These are phyloP conservation scores for Ia io DNA, from an alignment of 2,113 vertebrate species.

Conservation along the genomic window DNA sequence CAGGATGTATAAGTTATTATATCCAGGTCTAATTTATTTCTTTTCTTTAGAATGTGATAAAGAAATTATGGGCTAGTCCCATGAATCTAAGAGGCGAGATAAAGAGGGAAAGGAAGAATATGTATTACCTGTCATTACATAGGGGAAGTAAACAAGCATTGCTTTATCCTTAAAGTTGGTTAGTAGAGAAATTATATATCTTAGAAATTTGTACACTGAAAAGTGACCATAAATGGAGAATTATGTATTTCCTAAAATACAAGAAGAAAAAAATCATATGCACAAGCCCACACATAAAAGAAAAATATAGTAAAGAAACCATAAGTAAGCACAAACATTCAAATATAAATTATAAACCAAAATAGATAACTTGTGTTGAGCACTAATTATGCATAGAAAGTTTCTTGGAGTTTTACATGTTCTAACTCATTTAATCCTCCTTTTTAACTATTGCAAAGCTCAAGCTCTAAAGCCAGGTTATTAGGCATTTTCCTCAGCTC, in stretches of 20 bases:
- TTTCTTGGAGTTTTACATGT: neutral
- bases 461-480: neutral
- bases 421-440: neutral
- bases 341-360: neutral
- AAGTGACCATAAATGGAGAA: neutral
- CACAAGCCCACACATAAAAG: neutral
- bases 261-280: neutral
- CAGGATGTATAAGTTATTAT: neutral
- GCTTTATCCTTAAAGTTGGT: neutral
- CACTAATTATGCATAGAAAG: neutral
- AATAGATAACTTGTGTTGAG: neutral
- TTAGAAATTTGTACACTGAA: neutral
- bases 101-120: neutral
- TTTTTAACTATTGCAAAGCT: neutral
- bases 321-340: neutral
- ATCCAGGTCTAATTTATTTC: neutral
- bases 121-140: neutral
- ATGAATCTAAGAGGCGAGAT: neutral
- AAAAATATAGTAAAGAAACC: neutral
- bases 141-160: neutral
- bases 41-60: neutral
- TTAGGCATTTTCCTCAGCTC: neutral
- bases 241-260: neutral
- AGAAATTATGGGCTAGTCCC: neutral
- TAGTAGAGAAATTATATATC: neutral